Percentiles rank a stretch among this genome's conserved stretches.
phyloP scores from a whole-genome alignment of 2,797 vertebrate species.

The Steatocranus sp. region DNA sequence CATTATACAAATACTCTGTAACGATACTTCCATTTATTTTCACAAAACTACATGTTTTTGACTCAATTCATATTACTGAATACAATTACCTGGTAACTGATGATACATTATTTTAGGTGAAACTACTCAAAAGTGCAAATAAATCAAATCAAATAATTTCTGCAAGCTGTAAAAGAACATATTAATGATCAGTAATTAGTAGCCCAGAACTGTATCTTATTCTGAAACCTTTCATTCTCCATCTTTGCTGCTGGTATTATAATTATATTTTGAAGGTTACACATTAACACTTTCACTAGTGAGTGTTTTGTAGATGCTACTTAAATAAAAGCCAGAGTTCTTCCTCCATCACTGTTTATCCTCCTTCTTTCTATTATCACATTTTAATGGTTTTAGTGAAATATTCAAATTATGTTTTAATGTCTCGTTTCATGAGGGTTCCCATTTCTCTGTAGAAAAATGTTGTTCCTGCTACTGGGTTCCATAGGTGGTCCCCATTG shows the following conservation, averaged over 20 bases:
- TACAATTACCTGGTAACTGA: not conserved
- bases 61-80: not conserved
- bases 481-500: constrained; percentile 44
- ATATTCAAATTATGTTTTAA: not conserved
- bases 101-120: not conserved
- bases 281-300: not conserved
- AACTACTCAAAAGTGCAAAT: not conserved
- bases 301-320: not conserved
- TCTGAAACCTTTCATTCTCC: not conserved
- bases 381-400: not conserved
- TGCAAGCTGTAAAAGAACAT: not conserved
- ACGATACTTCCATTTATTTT: not conserved
- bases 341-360: rapidly evolving
- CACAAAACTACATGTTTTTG: not conserved
- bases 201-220: not conserved
- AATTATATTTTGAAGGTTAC: not conserved
- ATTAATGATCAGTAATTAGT: not conserved
- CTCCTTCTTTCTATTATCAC: not conserved
- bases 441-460: not conserved
- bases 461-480: constrained; percentile 27
- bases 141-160: not conserved
- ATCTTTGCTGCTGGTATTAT: not conserved
- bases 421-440: not conserved
- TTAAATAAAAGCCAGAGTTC: not conserved
- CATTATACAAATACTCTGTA: not conserved